These are phyloP conservation scores for Erpetoichthys calabaricus DNA, from an alignment of 2,797 vertebrate genomes.

Conservation along the genomic window DNA sequence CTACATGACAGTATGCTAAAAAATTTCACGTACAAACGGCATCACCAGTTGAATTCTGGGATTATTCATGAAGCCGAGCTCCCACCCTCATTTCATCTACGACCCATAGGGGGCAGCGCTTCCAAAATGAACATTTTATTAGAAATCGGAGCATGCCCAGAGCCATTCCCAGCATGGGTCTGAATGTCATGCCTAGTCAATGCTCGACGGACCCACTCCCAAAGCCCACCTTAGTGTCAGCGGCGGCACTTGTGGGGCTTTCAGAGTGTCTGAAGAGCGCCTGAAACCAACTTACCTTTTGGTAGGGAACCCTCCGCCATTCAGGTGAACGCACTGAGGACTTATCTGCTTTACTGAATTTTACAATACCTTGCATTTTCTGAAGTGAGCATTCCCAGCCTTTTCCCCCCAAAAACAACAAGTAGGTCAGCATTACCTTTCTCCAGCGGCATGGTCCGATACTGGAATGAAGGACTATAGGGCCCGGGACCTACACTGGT, in stretches of 20 bases:
- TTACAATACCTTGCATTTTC: conserved; percentile 20
- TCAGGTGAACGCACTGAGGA: conserved; percentile 21
- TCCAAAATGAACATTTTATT: conserved; percentile 32
- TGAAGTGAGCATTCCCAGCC: conserved; percentile 14
- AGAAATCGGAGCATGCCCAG: conserved; percentile 55
- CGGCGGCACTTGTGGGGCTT: conserved; percentile 2
- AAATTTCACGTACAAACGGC: no score
- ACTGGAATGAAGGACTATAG: conserved; percentile 90
- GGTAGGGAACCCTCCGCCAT: conserved; percentile 7
- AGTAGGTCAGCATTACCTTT: conserved; percentile 82
- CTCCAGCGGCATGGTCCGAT: conserved; percentile 84
- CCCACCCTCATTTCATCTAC: no score
- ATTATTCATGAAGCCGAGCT: no score
- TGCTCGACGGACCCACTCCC: conserved; percentile 20
- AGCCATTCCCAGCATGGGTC: conserved; percentile 49
- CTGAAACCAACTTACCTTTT: no score
- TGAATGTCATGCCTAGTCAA: conserved; percentile 56
- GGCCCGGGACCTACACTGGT: conserved; percentile 95
- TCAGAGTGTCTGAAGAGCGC: no score
- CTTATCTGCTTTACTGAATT: conserved; percentile 43
- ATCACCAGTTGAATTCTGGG: no score
- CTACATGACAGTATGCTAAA: no score
- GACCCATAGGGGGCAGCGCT: conserved; percentile 48
- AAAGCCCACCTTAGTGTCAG: conserved; percentile 2
- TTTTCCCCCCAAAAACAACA: conserved; percentile 47